Percentiles rank a stretch among this genome's conserved stretches.
Evolutionary conservation across 2,113 vertebrate genomes (phyloP).

Genomic region (Carassius auratus): DNA sequence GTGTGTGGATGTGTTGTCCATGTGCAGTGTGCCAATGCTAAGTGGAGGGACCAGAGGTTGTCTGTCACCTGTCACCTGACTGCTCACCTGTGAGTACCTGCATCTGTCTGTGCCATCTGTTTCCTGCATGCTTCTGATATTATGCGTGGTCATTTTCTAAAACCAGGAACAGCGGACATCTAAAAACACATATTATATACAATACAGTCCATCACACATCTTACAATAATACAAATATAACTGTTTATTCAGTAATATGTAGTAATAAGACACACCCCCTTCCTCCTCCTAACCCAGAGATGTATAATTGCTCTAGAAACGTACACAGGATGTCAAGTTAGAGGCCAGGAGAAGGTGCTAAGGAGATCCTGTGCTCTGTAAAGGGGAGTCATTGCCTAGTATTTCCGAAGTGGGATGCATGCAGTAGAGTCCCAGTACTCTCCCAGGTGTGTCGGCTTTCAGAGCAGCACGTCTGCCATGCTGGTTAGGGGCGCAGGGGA

Average conservation of each 20-base stretch:
- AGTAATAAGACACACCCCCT: slow-evolving; percentile 71
- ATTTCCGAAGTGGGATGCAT: slow-evolving; percentile 66
- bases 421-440: slow-evolving; percentile 49
- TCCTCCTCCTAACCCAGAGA: slow-evolving; percentile 63
- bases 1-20: not conserved
- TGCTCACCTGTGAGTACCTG: slow-evolving; percentile 49
- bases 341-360: slow-evolving; percentile 64
- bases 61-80: slow-evolving; percentile 43
- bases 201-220: slow-evolving; percentile 48
- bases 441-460: slow-evolving; percentile 3
- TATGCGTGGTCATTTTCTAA: slow-evolving; percentile 8
- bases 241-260: slow-evolving; percentile 77
- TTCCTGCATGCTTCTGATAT: slow-evolving; percentile 3
- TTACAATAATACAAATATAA: slow-evolving; percentile 83
- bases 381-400: slow-evolving; percentile 60
- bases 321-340: slow-evolving; percentile 67
- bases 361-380: slow-evolving; percentile 57
- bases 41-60: slow-evolving; percentile 33
- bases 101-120: slow-evolving; percentile 53
- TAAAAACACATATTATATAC: slow-evolving; percentile 14
- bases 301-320: slow-evolving; percentile 71
- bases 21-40: slow-evolving; percentile 30
- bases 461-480: slow-evolving; percentile 9
- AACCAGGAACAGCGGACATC: not conserved
- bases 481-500: slow-evolving; percentile 12